Conservation (phyloP, 2,113 vertebrate species). For the Progne subis region DNA sequence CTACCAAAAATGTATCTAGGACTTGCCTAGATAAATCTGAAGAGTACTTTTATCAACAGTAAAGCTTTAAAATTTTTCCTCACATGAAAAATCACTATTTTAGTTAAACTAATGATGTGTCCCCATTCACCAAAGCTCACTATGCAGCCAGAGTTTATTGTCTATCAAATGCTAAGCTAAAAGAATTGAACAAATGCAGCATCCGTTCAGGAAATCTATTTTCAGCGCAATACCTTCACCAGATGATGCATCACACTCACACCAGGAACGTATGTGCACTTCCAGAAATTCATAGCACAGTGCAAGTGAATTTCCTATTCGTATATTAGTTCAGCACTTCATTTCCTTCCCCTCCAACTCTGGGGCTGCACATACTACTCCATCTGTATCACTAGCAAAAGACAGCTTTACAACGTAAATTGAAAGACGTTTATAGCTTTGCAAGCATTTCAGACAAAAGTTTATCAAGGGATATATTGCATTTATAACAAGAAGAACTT, state of each 20-base stretch:
- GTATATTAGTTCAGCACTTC: neutral
- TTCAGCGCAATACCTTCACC: slow-evolving; percentile 47
- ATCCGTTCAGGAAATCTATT: slow-evolving; percentile 55
- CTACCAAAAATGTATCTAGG: neutral
- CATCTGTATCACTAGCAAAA: neutral
- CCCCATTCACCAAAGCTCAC: neutral
- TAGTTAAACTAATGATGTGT: neutral
- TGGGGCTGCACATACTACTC: neutral
- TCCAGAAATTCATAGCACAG: slow-evolving; percentile 64
- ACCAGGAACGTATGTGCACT: slow-evolving; percentile 1
- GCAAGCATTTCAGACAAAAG: neutral
- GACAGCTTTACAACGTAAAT: neutral
- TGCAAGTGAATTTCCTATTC: slow-evolving; percentile 54
- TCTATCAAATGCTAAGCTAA: slow-evolving; percentile 4
- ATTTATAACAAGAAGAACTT: neutral
- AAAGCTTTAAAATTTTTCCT: neutral
- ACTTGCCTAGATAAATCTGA: neutral
- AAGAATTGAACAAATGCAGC: slow-evolving; percentile 41
- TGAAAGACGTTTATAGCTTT: neutral
- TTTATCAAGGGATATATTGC: neutral
- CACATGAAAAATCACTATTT: neutral
- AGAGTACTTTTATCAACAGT: neutral
- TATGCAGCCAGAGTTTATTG: neutral
- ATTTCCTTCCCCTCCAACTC: slow-evolving; percentile 24
- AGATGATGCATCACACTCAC: slow-evolving; percentile 36